A percentile compares a stretch with the other conserved stretches of the same genome.
phyloP scores from a whole-genome alignment of 2,888 invertebrate species.

The Ischnus inquisitorius region DNA sequence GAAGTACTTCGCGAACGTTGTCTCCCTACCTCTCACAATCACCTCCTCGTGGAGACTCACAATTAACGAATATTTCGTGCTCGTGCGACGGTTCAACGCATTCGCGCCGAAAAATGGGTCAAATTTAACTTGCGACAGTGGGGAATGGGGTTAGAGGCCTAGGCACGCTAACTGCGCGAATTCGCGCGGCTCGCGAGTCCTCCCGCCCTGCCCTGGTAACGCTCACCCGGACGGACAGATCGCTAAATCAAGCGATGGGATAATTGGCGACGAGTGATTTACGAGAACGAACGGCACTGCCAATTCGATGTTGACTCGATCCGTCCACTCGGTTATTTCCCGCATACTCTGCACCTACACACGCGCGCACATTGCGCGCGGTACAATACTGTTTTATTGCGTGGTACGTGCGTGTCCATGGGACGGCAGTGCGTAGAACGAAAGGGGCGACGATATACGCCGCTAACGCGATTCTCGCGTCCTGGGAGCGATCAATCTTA shows the following conservation, averaged over 20 bases:
- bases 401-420: background rate
- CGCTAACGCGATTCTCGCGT: slow-evolving; percentile 6
- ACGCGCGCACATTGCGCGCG: background rate
- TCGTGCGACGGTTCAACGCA: background rate
- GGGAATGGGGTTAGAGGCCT: background rate
- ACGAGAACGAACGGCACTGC: slow-evolving; percentile 54
- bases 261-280: slow-evolving; percentile 68
- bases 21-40: background rate
- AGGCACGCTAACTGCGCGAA: background rate
- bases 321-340: slow-evolving; percentile 21
- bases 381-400: slow-evolving; percentile 32
- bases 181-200: background rate
- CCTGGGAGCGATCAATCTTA: slow-evolving; percentile 34
- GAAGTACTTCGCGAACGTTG: slow-evolving; percentile 11
- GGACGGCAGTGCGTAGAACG: background rate
- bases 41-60: background rate
- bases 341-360: background rate
- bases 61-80: slow-evolving; percentile 34
- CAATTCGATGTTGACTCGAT: slow-evolving; percentile 61
- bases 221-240: slow-evolving; percentile 32
- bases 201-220: background rate
- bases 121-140: background rate
- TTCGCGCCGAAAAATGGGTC: slow-evolving; percentile 24
- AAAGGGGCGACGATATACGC: slow-evolving; percentile 11
- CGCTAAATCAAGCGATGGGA: slow-evolving; percentile 67